Base-by-base conservation (phyloP, 2,113 vertebrate genomes). In the Saguinus midas region DNA sequence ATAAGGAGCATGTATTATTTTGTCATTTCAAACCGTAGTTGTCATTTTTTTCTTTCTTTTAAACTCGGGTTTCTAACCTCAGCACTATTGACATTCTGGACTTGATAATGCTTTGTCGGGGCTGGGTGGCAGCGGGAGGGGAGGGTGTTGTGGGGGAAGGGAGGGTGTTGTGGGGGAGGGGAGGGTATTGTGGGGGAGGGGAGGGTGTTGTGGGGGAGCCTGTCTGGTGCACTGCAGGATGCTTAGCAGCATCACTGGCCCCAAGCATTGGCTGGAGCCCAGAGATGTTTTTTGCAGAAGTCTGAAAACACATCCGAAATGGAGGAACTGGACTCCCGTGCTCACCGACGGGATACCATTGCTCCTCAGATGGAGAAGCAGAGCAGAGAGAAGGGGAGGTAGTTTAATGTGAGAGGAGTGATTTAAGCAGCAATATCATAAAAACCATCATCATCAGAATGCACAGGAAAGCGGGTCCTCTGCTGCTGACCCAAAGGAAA, bases 31-130 rank as follows among this genome's bases (percentile, higher is more conserved):
- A 68, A 91, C 50, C 25, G 32, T 27, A 58, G 5, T 32, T 90
- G 25, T 81, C 25, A 32, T 76, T 70, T 58, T 92, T 96, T 90
- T 80, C 32, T 45, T 95, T 76, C 64, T 78, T 94, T 92, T 90
- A 50, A 92, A 82, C 18, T 45, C 68, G 73, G 68, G 1, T 37
- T 79, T 86, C 43, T 87, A 37, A 0, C 20, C 57, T 88, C 16
- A 21, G 23, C 20, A 4, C 37, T 68, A 3, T 21, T 13, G 0
- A 80, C 66, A 29, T 18, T 80, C 52, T 70, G 72, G 72, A 48
- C 25, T 48, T 58, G 32, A 45, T 93, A 37, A 12, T 45, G 80
- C 40, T 83, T 70, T 48, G 21, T 14, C 29, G 66, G 66, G 14
- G 66, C 66, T 68, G 6, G 66, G 61, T 13, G 61, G 61, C 27